phyloP scores from a whole-genome alignment of 2,888 invertebrate genomes.

The Drosophila merina region DNA sequence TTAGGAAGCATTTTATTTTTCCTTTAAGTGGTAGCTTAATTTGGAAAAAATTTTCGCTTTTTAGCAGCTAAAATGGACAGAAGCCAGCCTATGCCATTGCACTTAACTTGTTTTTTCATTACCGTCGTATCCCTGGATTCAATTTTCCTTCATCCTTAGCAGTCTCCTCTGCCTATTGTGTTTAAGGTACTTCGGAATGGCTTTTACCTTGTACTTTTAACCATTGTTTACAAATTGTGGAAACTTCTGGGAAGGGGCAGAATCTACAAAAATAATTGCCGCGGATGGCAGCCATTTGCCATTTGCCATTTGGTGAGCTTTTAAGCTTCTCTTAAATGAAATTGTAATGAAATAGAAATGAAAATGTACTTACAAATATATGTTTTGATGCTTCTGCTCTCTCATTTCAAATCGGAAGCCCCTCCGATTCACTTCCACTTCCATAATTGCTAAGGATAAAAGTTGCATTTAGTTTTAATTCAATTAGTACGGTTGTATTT shows the following conservation, averaged over 20 bases:
- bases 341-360: conserved; percentile 76
- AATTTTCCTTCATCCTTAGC: conserved; percentile 58
- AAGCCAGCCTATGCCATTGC: conserved; percentile 53
- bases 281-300: conserved; percentile 73
- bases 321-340: conserved; percentile 79
- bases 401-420: not conserved
- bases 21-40: too few relatives aligned
- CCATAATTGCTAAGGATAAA: conserved; percentile 75
- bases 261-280: conserved; percentile 79
- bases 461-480: conserved; percentile 79
- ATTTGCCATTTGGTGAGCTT: conserved; percentile 70
- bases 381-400: conserved; percentile 70
- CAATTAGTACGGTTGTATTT: conserved; percentile 64
- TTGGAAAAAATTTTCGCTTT: not conserved
- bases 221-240: conserved; percentile 58
- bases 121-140: conserved; percentile 65
- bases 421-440: conserved; percentile 23
- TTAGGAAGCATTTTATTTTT: too few relatives aligned
- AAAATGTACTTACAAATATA: conserved; percentile 67
- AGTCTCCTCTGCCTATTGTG: conserved; percentile 56
- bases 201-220: conserved; percentile 47
- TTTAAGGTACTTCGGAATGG: conserved; percentile 70
- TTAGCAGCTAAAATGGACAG: conserved; percentile 61
- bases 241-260: conserved; percentile 24
- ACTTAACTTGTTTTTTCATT: conserved; percentile 78